Percentiles rank a stretch among this genome's conserved stretches.
Evolutionary conservation across 1,140 invertebrate genomes (phyloP).

Genomic region (Cotesia vestalis): DNA sequence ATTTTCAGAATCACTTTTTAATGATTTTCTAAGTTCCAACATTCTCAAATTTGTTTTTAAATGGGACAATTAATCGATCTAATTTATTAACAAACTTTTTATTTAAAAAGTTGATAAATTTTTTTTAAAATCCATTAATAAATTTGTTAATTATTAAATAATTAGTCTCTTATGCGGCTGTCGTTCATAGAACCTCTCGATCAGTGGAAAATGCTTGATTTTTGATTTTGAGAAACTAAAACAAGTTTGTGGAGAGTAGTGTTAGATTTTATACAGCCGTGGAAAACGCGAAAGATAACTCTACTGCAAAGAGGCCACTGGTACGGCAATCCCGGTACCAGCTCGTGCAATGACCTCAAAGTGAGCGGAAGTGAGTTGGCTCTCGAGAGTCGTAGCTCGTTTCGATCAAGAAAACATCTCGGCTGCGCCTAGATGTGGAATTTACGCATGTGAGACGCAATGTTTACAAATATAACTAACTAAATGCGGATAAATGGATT

Average conservation of each 20-base stretch:
- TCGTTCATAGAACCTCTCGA: no score
- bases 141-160: no score
- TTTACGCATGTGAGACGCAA: background rate
- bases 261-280: background rate
- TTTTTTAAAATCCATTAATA: no score
- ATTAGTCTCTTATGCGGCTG: no score
- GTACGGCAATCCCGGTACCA: constrained; percentile 38
- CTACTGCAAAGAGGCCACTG: constrained; percentile 35
- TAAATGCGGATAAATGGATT: background rate
- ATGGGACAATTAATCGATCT: no score
- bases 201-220: background rate
- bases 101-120: no score
- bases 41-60: no score
- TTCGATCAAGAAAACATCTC: constrained; percentile 32
- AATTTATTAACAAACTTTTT: no score
- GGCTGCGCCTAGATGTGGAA: constrained; percentile 12
- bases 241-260: constrained; percentile 14
- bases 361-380: constrained; percentile 42
- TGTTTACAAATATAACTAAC: constrained; percentile 1
- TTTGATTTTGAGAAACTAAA: background rate
- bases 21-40: no score
- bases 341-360: constrained; percentile 43
- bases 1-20: no score
- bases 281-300: constrained; percentile 25
- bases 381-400: constrained; percentile 31